phyloP scores from a whole-genome alignment of 2,888 invertebrate genomes.

The Augochlorella aurata region DNA sequence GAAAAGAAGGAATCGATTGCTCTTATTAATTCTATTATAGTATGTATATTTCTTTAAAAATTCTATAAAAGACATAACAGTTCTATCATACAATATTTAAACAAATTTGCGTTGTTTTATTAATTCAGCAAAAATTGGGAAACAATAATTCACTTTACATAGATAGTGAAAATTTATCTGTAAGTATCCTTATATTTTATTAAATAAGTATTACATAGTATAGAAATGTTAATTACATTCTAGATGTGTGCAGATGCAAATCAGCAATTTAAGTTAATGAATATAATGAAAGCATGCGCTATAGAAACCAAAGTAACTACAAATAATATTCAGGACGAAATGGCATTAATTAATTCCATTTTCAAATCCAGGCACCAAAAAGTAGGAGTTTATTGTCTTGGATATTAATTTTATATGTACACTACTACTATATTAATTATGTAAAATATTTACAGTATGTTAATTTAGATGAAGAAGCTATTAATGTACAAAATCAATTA shows the following conservation, averaged over 20 bases:
- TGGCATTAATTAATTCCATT: conserved; percentile 69
- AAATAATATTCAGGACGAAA: conserved; percentile 78
- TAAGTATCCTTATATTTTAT: conserved; percentile 24
- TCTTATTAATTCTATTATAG: conserved; percentile 55
- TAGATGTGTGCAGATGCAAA: conserved; percentile 40
- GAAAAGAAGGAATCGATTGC: conserved; percentile 58
- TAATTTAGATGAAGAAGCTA: conserved; percentile 70
- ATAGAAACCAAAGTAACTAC: conserved; percentile 78
- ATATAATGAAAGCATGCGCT: conserved; percentile 77
- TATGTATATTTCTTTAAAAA: conserved; percentile 45
- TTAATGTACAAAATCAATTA: conserved; percentile 71
- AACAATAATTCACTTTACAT: conserved; percentile 23
- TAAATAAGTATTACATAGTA: not conserved
- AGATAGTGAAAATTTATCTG: conserved; percentile 19
- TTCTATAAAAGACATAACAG: not conserved
- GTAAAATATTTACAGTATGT: conserved; percentile 68
- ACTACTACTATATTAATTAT: conserved; percentile 7
- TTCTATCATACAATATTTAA: not conserved
- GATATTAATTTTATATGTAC: conserved; percentile 9
- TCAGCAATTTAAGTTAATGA: conserved; percentile 77
- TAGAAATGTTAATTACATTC: conserved; percentile 10
- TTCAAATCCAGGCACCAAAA: conserved; percentile 74
- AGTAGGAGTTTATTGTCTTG: conserved; percentile 61
- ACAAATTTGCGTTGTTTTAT: conserved; percentile 1
- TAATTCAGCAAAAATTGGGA: conserved; percentile 38